Evolutionary conservation across 2,113 vertebrate genomes (phyloP), one percentile per base, ranked within the genome.

Genomic region (Gadus chalcogrammus): DNA sequence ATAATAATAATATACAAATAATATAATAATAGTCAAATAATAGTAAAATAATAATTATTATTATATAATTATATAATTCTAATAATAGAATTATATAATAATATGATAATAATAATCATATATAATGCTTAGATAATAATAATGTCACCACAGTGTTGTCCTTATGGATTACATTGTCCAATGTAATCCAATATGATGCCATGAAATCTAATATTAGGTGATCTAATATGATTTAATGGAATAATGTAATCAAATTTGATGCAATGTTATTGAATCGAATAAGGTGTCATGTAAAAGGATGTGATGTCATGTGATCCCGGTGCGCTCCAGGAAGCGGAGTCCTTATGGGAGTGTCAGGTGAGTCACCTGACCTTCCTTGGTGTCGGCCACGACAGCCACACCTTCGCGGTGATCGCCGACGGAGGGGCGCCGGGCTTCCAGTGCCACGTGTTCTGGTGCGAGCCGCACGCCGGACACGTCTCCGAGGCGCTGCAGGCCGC

Each of bases 381-480:
- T 0, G 94, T 99, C 0, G 97, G 97, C 62, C 97, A 95, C 35
- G 96, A 99, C 48, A 64, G 93, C 28, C 97, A 94, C 83, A 97
- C 96, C 0, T 99, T 99, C 0, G 97, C 96, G 15, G 96, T 99
- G 87, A 98, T 99, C 59, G 95, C 95, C 74, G 97, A 99, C 3
- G 91, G 93, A 0, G 96, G 95, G 61, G 95, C 93, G 58, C 96
- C 97, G 85, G 93, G 87, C 48, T 99, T 98, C 1, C 95, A 98
- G 85, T 97, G 95, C 78, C 97, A 98, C 0, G 94, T 97, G 1
- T 99, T 99, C 84, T 99, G 97, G 97, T 99, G 97, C 1, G 95
- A 98, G 24, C 97, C 97, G 0, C 94, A 98, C 0, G 97, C 96
- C 0, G 97, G 93, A 8, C 92, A 91, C 0, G 86, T 99, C 22